A percentile compares a stretch with the other conserved stretches of the same genome.
Conservation (phyloP, 2,113 vertebrate species). For the Gopherus flavomarginatus region DNA sequence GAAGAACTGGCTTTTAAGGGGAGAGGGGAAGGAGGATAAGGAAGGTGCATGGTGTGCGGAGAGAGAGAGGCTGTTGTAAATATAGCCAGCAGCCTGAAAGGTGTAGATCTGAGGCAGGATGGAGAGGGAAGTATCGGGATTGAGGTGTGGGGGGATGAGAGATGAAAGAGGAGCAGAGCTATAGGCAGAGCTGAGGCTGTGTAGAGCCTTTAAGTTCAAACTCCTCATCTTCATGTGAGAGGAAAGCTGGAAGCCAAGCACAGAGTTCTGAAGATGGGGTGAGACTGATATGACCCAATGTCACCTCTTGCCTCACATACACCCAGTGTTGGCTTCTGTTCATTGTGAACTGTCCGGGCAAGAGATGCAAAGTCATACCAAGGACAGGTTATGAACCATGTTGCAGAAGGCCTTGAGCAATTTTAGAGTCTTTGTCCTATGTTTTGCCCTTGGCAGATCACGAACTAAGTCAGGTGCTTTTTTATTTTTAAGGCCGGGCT, state of each 20-base stretch:
- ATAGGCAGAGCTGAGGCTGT: not conserved
- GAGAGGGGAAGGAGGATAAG: not conserved
- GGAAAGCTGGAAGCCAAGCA: not conserved
- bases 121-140: not conserved
- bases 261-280: not conserved
- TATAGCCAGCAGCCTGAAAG: not conserved
- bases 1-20: not conserved
- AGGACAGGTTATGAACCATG: not conserved
- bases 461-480: rapidly evolving
- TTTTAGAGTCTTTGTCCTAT: not conserved
- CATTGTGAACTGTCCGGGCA: rapidly evolving
- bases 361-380: not conserved
- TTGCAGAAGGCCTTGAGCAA: not conserved
- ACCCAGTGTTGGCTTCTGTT: not conserved
- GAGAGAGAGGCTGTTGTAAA: not conserved
- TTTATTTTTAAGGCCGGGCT: not conserved
- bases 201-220: not conserved
- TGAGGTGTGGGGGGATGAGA: not conserved
- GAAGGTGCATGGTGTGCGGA: not conserved
- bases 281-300: not conserved
- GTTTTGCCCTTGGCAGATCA: not conserved
- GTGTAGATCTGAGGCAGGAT: not conserved
- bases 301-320: rapidly evolving
- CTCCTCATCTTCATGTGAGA: not conserved
- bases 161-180: not conserved